phyloP scores from a whole-genome alignment of 2,113 vertebrate species.

The Synodontis membranacea region DNA sequence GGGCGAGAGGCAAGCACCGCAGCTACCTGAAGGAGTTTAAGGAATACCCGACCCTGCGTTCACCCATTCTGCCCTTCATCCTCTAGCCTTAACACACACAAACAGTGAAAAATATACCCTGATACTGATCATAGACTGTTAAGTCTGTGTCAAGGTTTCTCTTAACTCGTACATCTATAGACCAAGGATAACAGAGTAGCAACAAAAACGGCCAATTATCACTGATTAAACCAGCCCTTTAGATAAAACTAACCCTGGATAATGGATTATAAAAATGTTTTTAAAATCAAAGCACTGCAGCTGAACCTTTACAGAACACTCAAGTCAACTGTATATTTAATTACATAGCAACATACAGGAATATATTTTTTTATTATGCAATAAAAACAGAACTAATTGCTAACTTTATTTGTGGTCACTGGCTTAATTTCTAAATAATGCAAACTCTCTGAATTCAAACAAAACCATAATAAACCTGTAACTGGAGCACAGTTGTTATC shows the following conservation, averaged over 20 bases:
- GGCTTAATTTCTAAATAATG: background rate
- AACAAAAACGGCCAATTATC: background rate
- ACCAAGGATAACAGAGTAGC: background rate
- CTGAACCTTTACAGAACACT: background rate
- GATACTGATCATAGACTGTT: background rate
- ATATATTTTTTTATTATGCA: background rate
- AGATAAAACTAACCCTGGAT: background rate
- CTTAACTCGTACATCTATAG: background rate
- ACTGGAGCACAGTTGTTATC: background rate
- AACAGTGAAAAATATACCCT: too few species aligned
- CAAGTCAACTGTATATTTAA: background rate
- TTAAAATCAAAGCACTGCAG: background rate
- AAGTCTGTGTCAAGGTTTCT: too few species aligned
- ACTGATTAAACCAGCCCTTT: background rate
- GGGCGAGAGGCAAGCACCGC: slow-evolving; percentile 90
- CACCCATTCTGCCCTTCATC: slow-evolving; percentile 88
- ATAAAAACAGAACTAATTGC: background rate
- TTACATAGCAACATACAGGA: background rate
- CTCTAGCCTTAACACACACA: slow-evolving; percentile 66
- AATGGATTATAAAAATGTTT: background rate
- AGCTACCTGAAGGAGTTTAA: slow-evolving; percentile 89
- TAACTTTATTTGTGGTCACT: background rate
- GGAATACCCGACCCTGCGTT: slow-evolving; percentile 86
- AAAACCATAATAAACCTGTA: background rate
- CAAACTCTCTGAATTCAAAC: background rate